Base-by-base conservation (phyloP, 2,888 invertebrate genomes). In the Marasmarcha lunaedactyla region DNA sequence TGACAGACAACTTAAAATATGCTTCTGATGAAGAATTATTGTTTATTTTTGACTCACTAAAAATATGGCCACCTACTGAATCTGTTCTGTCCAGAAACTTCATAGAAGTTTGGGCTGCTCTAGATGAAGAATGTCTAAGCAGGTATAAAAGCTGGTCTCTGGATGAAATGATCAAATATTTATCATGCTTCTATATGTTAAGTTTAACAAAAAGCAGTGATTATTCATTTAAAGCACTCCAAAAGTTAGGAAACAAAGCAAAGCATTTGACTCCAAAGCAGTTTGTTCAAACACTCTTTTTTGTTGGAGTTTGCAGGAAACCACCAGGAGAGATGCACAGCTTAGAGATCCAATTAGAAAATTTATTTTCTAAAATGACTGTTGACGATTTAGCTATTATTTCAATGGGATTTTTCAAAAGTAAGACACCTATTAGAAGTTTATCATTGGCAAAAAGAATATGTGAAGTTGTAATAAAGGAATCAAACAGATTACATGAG, bases 341-440 rank as follows among this genome's bases (percentile, higher is more conserved):
- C 49, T 76, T 90, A 39, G 91, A 93, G 70, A 59, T 85, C 36
- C 74, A 79, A 33, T 52, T 90, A 40, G 64, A 78, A 20, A 57
- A 79, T 2, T 65, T 70, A 40, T 72, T 90, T n/a, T 54, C 85
- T 5, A 57, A 85, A 14, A 85, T 91, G 57, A 81, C 73, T 14
- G 49, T 89, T 4, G 86, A 89, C 47, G 92, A 94, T 57, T 63
- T 93, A 42, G 90, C 88, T 9, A 84, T 93, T 10, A 84, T 90
- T 49, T 85, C 89, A 2, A 88, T 91, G 87, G 92, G 90, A 0
- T 92, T 90, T 62, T 94, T 94, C 54, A 93, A 93, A 73, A 89
- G 88, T 11, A 85, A 88, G 69, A 89, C 88, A 1, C 85, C 79
- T 11, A 79, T 93, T 37, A 83, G 85, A 45, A 86, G 73, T 59